Evolutionary conservation across 2,113 vertebrate genomes (phyloP).

Genomic region (Hemiprocne comata): DNA sequence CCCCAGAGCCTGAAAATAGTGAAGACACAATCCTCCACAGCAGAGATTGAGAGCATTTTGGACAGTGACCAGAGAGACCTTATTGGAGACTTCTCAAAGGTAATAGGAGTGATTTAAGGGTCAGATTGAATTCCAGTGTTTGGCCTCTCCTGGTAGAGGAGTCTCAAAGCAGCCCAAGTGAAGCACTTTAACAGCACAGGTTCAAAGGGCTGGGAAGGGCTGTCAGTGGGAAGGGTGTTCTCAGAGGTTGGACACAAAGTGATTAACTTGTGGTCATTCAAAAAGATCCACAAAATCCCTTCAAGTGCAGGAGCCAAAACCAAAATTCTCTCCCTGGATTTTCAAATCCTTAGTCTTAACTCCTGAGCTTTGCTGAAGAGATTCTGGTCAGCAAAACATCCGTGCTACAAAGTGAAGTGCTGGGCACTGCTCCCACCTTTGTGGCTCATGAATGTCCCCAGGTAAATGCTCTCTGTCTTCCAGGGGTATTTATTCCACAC

Average conservation of each 20-base stretch:
- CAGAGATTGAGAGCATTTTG: slow-evolving; percentile 87
- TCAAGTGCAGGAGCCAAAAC: neutral
- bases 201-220: accelerated
- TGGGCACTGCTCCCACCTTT: accelerated
- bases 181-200: accelerated
- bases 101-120: slow-evolving; percentile 20
- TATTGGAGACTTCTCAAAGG: slow-evolving; percentile 97
- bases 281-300: neutral
- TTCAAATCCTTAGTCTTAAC: neutral
- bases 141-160: neutral
- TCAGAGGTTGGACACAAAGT: accelerated
- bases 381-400: neutral
- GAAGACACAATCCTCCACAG: slow-evolving; percentile 79
- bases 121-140: too few species aligned
- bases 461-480: neutral
- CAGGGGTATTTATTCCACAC: slow-evolving; percentile 90
- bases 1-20: slow-evolving; percentile 65
- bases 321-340: neutral
- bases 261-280: neutral
- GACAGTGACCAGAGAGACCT: slow-evolving; percentile 86
- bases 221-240: neutral
- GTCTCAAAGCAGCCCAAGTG: neutral
- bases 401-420: neutral
- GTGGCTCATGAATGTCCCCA: neutral
- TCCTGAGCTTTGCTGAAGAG: neutral